These are phyloP conservation scores for Keiferia lycopersicella DNA, from an alignment of 2,888 invertebrate genomes.

Conservation along the genomic window DNA sequence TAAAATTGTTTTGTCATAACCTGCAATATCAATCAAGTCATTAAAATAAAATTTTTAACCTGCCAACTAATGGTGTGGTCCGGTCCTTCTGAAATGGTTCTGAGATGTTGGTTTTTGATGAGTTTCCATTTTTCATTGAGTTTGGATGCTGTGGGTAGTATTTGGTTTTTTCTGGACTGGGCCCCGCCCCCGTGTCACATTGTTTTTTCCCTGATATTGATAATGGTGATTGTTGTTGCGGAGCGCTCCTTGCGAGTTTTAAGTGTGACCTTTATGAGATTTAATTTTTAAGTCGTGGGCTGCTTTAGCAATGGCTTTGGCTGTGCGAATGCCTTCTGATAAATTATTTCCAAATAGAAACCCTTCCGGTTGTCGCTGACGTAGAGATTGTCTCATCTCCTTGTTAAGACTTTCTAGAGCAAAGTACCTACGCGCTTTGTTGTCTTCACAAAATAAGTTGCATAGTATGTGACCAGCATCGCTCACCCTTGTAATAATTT, in stretches of 20 bases:
- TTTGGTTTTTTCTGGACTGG: not conserved
- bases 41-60: conserved; percentile 3
- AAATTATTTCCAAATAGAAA: not conserved
- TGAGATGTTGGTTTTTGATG: not conserved
- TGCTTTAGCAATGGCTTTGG: not conserved
- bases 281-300: no score
- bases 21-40: not conserved
- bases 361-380: not conserved
- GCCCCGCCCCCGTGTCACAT: not conserved
- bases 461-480: no score
- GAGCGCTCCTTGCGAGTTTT: not conserved
- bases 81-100: not conserved
- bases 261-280: not conserved
- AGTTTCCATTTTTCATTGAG: not conserved
- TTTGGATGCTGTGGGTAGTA: not conserved
- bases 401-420: not conserved
- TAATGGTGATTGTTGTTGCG: not conserved
- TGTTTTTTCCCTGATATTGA: not conserved
- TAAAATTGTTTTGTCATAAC: not conserved
- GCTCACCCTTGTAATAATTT: no score
- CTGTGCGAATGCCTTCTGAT: not conserved
- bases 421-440: no score
- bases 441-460: no score
- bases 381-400: not conserved
- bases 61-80: conserved; percentile 8